phyloP scores from a whole-genome alignment of 2,888 invertebrate species.

The Brenthis hecate region DNA sequence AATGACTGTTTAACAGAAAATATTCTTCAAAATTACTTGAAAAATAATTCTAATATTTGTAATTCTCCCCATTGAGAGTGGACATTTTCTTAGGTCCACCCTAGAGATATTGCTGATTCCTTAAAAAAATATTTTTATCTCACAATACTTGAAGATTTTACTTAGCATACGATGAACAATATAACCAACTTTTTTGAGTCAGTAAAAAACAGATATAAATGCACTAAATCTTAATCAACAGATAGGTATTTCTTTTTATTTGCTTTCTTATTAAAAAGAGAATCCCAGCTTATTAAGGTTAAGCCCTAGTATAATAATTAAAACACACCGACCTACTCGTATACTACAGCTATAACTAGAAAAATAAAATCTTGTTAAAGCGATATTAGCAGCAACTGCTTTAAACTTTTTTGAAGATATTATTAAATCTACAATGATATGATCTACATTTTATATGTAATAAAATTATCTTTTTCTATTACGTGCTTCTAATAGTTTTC shows the following conservation, averaged over 20 bases:
- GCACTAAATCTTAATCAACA: neutral
- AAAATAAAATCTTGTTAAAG: slow-evolving; percentile 17
- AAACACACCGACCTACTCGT: slow-evolving; percentile 11
- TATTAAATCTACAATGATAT: neutral
- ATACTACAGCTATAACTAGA: slow-evolving; percentile 9
- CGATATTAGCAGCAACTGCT: slow-evolving; percentile 6
- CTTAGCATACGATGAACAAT: no score
- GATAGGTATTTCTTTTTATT: slow-evolving; percentile 7
- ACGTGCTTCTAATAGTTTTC: no score
- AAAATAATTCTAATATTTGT: no score
- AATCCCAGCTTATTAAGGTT: slow-evolving; percentile 22
- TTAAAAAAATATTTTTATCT: no score
- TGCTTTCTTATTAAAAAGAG: slow-evolving; percentile 24
- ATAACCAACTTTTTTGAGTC: no score
- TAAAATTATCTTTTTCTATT: no score
- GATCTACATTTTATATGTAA: no score
- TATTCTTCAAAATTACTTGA: neutral
- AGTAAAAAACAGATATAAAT: no score
- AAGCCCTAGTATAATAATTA: slow-evolving; percentile 22
- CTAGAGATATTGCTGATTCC: no score
- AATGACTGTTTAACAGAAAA: neutral
- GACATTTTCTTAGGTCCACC: no score
- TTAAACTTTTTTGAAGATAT: neutral
- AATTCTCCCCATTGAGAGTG: no score
- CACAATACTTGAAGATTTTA: no score